Conservation (phyloP, 2,797 vertebrate genomes). For the Sebastes iracundus region DNA sequence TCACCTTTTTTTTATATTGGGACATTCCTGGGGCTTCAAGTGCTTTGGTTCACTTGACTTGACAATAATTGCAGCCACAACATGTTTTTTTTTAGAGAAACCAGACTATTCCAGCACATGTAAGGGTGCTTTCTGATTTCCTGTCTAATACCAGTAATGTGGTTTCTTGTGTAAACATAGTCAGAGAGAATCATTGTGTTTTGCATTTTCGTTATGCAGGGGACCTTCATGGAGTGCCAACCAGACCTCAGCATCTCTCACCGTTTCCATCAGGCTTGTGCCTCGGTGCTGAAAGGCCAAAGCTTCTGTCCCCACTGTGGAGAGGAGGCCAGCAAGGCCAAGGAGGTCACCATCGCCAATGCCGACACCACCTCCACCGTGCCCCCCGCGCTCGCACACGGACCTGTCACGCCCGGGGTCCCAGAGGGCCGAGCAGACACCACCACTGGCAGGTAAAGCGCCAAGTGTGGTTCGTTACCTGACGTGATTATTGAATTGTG, state of each 20-base stretch:
- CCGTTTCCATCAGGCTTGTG: constrained; percentile 93
- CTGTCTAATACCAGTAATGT: neutral
- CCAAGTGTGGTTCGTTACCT: neutral
- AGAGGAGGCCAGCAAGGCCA: constrained; percentile 93
- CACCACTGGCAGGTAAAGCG: constrained; percentile 90
- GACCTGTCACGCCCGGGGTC: constrained; percentile 72
- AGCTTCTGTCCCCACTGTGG: constrained; percentile 99
- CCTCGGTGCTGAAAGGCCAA: constrained; percentile 91
- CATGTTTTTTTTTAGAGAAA: neutral
- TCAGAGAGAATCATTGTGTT: neutral
- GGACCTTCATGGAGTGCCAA: constrained; percentile 98
- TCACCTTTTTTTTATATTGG: too few relatives aligned
- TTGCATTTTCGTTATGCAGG: constrained; percentile 76
- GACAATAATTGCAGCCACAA: neutral
- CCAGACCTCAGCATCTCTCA: constrained; percentile 96
- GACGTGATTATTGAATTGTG: neutral
- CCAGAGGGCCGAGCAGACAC: constrained; percentile 94
- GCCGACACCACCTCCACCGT: constrained; percentile 96
- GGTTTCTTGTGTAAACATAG: neutral
- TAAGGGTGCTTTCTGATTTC: neutral
- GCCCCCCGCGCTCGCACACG: constrained; percentile 74
- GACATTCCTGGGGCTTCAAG: too few relatives aligned
- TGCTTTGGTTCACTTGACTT: too few relatives aligned
- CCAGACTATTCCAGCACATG: neutral
- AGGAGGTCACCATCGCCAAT: constrained; percentile 97